phyloP scores from a whole-genome alignment of 2,888 invertebrate genomes.

The Morpho deidamia region DNA sequence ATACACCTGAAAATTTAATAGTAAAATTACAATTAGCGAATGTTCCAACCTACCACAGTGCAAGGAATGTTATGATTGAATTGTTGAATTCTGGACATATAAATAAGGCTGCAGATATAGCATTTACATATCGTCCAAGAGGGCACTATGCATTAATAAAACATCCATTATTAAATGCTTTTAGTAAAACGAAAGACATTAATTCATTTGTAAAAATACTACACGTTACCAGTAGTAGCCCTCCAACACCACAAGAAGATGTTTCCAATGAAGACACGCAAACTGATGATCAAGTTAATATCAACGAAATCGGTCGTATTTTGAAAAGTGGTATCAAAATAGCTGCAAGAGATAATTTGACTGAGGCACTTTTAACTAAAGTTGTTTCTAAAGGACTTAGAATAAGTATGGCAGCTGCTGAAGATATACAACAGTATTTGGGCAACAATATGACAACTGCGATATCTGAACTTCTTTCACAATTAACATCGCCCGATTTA shows the following conservation, averaged over 20 bases:
- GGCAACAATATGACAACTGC: slow-evolving; percentile 82
- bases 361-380: slow-evolving; percentile 70
- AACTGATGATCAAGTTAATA: slow-evolving; percentile 34
- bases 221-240: slow-evolving; percentile 51
- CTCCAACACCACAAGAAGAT: slow-evolving; percentile 34
- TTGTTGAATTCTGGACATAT: slow-evolving; percentile 78
- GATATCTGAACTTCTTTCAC: slow-evolving; percentile 79
- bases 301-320: slow-evolving; percentile 72
- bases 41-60: slow-evolving; percentile 71
- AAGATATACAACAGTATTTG: slow-evolving; percentile 80
- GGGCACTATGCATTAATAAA: slow-evolving; percentile 76
- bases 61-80: slow-evolving; percentile 79
- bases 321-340: slow-evolving; percentile 70
- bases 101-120: slow-evolving; percentile 80
- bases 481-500: slow-evolving; percentile 82
- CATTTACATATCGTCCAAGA: slow-evolving; percentile 77
- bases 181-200: slow-evolving; percentile 80
- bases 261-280: slow-evolving; percentile 40
- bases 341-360: slow-evolving; percentile 58
- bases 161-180: slow-evolving; percentile 76
- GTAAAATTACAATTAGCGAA: slow-evolving; percentile 79
- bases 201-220: slow-evolving; percentile 80
- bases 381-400: slow-evolving; percentile 82
- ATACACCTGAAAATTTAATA: slow-evolving; percentile 78
- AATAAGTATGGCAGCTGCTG: slow-evolving; percentile 80